Conservation (phyloP, 2,888 invertebrate species). For the Caenorhabditis plicata region DNA sequence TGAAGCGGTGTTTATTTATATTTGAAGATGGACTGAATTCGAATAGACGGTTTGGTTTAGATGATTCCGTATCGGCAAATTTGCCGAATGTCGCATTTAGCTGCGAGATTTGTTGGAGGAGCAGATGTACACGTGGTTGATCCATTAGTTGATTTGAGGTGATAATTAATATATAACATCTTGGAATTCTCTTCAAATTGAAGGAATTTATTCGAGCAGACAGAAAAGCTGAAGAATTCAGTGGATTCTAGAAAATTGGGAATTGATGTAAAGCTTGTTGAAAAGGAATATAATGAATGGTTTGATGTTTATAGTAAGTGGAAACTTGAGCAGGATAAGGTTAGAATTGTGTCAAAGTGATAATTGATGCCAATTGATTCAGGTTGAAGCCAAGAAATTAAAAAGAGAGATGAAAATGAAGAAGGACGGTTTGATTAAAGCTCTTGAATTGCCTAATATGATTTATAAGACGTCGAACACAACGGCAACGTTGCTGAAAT, state of each 20-base stretch:
- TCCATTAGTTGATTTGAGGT: slow-evolving; percentile 51
- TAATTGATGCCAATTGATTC: too few species aligned
- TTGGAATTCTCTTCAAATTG: neutral
- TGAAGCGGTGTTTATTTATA: neutral
- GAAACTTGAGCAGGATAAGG: slow-evolving; percentile 21
- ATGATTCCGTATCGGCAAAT: slow-evolving; percentile 21
- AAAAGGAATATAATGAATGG: slow-evolving; percentile 41
- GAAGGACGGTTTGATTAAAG: slow-evolving; percentile 41
- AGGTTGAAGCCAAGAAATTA: slow-evolving; percentile 12
- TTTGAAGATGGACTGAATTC: neutral
- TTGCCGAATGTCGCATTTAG: slow-evolving; percentile 42
- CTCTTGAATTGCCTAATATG: slow-evolving; percentile 41
- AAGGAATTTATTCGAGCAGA: slow-evolving; percentile 32
- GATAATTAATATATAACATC: neutral
- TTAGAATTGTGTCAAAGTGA: too few species aligned
- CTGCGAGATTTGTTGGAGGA: slow-evolving; percentile 45
- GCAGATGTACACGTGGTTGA: slow-evolving; percentile 53
- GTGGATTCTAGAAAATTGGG: slow-evolving; percentile 33
- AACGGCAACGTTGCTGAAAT: slow-evolving; percentile 26
- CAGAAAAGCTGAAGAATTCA: slow-evolving; percentile 25
- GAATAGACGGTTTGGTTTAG: neutral
- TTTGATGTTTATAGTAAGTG: slow-evolving; percentile 34
- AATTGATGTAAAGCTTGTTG: slow-evolving; percentile 31
- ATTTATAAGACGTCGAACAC: slow-evolving; percentile 26
- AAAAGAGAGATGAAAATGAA: slow-evolving; percentile 34